Evolutionary conservation across 2,113 vertebrate genomes (phyloP).

Genomic region (Cebus imitator): DNA sequence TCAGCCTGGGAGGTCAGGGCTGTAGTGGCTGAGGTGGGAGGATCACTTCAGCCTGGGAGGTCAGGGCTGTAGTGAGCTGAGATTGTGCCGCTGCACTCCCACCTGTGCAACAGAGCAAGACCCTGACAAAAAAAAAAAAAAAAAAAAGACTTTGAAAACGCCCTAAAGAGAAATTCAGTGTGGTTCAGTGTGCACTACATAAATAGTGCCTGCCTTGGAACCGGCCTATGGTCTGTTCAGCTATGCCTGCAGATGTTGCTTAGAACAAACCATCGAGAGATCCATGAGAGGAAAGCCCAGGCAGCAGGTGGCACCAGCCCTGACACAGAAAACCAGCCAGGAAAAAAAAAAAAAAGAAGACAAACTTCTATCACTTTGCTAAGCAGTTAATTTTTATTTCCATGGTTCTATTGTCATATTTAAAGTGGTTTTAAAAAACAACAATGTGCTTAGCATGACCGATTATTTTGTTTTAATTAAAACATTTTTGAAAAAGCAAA

Average conservation of each 20-base stretch:
- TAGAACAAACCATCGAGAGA: constrained; percentile 47
- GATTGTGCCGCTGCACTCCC: too few species aligned
- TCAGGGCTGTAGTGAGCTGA: too few species aligned
- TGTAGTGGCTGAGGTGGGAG: too few species aligned
- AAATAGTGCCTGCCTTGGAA: constrained; percentile 22
- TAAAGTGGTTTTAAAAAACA: constrained; percentile 50
- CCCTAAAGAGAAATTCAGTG: constrained; percentile 6
- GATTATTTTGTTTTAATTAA: constrained; percentile 72
- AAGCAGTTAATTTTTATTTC: constrained; percentile 55
- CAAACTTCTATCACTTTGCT: constrained; percentile 31
- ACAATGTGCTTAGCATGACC: constrained; percentile 7
- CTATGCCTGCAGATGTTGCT: constrained; percentile 53
- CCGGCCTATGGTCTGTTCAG: not conserved
- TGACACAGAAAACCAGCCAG: constrained; percentile 44
- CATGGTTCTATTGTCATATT: constrained; percentile 24
- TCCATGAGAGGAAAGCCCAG: constrained; percentile 59
- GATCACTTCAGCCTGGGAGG: too few species aligned
- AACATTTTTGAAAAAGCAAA: constrained; percentile 64
- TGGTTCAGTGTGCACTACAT: not conserved
- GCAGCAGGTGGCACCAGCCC: constrained; percentile 72
- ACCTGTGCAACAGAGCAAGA: too few species aligned
- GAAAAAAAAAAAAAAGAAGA: not conserved
- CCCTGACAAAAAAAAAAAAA: too few species aligned
- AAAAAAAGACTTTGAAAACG: not conserved
- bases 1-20: too few species aligned